phyloP scores from a whole-genome alignment of 2,113 vertebrate species.

The Cichladusa arquata region DNA sequence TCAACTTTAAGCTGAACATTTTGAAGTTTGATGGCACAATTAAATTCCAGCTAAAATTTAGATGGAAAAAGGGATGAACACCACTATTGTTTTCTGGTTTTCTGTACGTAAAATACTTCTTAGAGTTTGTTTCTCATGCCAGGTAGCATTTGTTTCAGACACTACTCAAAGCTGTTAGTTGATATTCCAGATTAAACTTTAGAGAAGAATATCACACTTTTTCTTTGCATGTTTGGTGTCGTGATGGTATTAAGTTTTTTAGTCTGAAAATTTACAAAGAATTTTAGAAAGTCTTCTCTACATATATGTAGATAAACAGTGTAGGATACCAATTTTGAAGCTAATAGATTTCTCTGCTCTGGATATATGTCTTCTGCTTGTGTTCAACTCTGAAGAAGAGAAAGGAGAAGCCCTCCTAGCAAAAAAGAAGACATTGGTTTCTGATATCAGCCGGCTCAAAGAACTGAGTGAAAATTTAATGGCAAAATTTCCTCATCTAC shows the following conservation, averaged over 20 bases:
- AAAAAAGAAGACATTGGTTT: slow-evolving; percentile 74
- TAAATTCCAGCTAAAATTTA: not conserved
- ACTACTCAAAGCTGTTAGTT: not conserved
- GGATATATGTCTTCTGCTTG: not conserved
- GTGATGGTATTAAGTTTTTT: not conserved
- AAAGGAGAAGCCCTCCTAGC: slow-evolving; percentile 82
- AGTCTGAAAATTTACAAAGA: not conserved
- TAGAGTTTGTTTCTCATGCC: not conserved
- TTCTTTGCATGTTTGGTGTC: not conserved
- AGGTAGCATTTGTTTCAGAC: not conserved
- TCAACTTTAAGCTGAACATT: not conserved
- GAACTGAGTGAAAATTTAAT: slow-evolving; percentile 80
- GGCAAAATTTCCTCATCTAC: slow-evolving; percentile 87
- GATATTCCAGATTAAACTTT: not conserved
- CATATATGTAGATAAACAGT: not conserved
- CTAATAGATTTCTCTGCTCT: not conserved
- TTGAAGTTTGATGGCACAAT: not conserved
- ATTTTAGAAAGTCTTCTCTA: not conserved
- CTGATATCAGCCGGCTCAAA: slow-evolving; percentile 75
- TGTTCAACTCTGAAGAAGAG: slow-evolving; percentile 76
- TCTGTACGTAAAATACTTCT: not conserved
- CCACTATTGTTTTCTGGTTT: not conserved
- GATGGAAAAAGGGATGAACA: not conserved
- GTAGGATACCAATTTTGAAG: not conserved
- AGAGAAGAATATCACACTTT: not conserved